Conservation (phyloP, 2,113 vertebrate species). For the Cepphus grylle region DNA sequence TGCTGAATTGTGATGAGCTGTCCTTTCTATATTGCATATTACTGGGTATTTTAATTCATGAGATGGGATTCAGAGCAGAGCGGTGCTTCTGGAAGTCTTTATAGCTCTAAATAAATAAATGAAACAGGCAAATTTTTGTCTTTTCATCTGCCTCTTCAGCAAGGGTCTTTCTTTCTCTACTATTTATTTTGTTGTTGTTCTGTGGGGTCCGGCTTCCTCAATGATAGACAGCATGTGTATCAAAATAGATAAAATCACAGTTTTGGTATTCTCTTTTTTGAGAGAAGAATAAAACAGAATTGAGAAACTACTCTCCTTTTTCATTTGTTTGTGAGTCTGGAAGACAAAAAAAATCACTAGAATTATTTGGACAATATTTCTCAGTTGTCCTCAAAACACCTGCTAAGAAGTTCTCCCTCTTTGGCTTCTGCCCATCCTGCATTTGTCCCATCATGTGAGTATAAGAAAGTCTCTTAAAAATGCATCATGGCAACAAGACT, state of each 20-base stretch:
- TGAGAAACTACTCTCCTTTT: not conserved
- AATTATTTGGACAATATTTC: not conserved
- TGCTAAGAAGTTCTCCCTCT: not conserved
- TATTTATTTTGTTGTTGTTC: not conserved
- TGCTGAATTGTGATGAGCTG: conserved; percentile 10
- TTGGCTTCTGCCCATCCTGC: not conserved
- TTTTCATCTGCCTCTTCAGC: not conserved
- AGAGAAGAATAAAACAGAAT: not conserved
- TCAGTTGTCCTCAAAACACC: not conserved
- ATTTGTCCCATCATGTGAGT: not conserved
- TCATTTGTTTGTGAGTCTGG: rapidly evolving
- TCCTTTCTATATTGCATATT: not conserved
- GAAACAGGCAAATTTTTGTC: not conserved
- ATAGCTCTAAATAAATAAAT: not conserved
- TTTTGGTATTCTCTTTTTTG: not conserved
- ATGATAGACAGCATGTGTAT: not conserved
- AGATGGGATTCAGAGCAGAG: conserved; percentile 7
- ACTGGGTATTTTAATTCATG: conserved; percentile 26
- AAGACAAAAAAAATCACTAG: not conserved
- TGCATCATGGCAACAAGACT: not conserved
- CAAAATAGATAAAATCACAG: not conserved
- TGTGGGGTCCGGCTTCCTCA: not conserved
- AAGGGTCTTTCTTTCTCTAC: not conserved
- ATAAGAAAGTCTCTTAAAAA: not conserved
- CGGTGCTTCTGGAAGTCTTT: not conserved